Evolutionary conservation across 2,113 vertebrate genomes (phyloP), one percentile per base, ranked within the genome.

Genomic region (Bostrychus sinensis): DNA sequence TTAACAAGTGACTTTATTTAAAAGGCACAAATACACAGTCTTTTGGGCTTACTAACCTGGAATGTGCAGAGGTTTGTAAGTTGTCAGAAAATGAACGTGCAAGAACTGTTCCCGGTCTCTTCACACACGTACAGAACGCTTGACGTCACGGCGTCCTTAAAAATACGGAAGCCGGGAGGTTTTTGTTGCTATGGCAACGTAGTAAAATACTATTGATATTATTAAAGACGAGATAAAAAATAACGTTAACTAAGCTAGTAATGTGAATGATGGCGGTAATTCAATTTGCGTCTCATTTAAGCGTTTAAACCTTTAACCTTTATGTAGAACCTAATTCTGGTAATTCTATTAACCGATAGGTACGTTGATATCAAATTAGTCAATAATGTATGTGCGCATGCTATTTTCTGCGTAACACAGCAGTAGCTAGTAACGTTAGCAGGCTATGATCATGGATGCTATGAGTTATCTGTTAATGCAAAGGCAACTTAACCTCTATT

Each of bases 81-180:
- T 69, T 65, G 10, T 7, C 30, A 3, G 16, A 13, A 56, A 39
- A 28, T 30, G 42, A 75, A 66, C 58, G 38, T 65, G 45, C 28
- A 6, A 28, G 20, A 23, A 6, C 26, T 58, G 46, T 68, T 83
- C 77, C 76, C 72, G 74, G 76, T 85, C 53, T 84, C 46, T 62
- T n/a, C 23, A 62, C 9, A 50, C 25, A 63, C 45, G 45, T 8
- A 38, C 4, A 2, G 0, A 2, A 17, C 68, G 71, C 7, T 13
- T 3, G 9, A 72, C 64, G 37, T 69, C 41, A 38, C 66, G 38
- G 41, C 58, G 5, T 16, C 9, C 67, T 86, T 88, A 88, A 88
- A 85, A 82, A 48, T 38, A 82, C 63, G 75, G 82, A 0, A 41
- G 11, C 53, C 25, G 25, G 11, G 19, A 32, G 10, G 26, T 2